phyloP scores from a whole-genome alignment of 2,797 vertebrate genomes.

The Petrocephalus sullivani region DNA sequence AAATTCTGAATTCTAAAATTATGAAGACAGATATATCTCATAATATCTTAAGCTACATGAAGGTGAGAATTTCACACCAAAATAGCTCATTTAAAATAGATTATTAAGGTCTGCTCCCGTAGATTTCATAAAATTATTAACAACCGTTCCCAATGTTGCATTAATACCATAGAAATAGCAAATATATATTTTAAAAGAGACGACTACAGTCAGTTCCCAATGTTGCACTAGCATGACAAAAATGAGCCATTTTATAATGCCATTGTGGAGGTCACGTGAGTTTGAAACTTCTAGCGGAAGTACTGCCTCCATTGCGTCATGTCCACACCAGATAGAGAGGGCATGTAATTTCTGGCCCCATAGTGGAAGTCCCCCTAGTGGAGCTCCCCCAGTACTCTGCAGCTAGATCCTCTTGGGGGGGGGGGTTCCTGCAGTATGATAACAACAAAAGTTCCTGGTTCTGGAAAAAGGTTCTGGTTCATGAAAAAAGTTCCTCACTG shows the following conservation, averaged over 20 bases:
- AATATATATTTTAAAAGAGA: background rate
- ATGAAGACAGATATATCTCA: background rate
- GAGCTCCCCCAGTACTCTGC: background rate
- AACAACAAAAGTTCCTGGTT: background rate
- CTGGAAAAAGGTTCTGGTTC: background rate
- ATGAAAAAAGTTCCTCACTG: background rate
- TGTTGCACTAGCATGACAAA: background rate
- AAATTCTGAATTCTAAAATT: background rate
- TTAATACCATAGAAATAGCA: background rate
- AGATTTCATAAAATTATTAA: background rate
- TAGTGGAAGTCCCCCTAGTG: background rate
- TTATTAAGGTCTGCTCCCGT: background rate
- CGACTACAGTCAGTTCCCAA: background rate
- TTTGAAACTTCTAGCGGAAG: no score
- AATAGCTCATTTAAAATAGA: background rate
- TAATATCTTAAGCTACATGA: background rate
- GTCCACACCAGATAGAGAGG: background rate
- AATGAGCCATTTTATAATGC: no score
- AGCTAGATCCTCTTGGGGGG: background rate
- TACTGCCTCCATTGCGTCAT: background rate
- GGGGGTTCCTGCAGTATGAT: background rate
- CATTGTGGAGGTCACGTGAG: no score
- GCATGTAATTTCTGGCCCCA: background rate
- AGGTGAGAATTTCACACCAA: background rate
- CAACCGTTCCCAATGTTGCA: background rate